Base-by-base conservation (phyloP, 1,140 invertebrate species). In the Musca vetustissima region DNA sequence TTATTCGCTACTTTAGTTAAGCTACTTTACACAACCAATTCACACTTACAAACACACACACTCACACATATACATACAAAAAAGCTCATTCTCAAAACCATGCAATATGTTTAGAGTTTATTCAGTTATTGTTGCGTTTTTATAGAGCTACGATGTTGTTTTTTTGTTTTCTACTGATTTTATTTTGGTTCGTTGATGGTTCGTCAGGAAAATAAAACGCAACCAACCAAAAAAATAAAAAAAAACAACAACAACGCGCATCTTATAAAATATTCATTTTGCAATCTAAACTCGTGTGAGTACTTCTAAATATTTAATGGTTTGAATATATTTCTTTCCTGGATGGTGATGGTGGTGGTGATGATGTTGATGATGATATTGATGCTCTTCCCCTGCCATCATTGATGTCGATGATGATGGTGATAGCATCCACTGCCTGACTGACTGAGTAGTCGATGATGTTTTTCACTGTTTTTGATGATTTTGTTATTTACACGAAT, bases 201-300 rank as follows among this genome's bases (percentile, higher is more conserved):
- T 52, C 21, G 49, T 21, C 21, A 9, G 17, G 9, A 14, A 25
- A 52, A n/a, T 17, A n/a, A 4, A 8, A 28, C 28, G 6, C 17
- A 21, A 17, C 1, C 19, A 61, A 6, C 36, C 36, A 28, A 61
- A 25, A 55, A 55, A 55, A n/a, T n/a, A 25, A 55, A 24, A 14
- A n/a, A 24, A 55, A 55, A 55, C 22, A 25, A 19, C n/a, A 8
- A 36, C 24, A 57, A 19, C 21, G 19, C 21, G 4, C 17, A n/a
- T 13, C 55, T 77, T 73, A 79, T 79, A 71, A 79, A 79, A 79
- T 77, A 80, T 80, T 78, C 73, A 80, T 80, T 77, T 77, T 77
- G 76, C 76, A 80, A 80, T 80, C 78, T 80, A 80, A 80, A 76
- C 78, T 78, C 78, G 78, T 80, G 78, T 80, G 78, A 80, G 78